These are phyloP conservation scores for Ctenodactylus gundi DNA, from an alignment of 2,113 vertebrate genomes.

Conservation along the genomic window DNA sequence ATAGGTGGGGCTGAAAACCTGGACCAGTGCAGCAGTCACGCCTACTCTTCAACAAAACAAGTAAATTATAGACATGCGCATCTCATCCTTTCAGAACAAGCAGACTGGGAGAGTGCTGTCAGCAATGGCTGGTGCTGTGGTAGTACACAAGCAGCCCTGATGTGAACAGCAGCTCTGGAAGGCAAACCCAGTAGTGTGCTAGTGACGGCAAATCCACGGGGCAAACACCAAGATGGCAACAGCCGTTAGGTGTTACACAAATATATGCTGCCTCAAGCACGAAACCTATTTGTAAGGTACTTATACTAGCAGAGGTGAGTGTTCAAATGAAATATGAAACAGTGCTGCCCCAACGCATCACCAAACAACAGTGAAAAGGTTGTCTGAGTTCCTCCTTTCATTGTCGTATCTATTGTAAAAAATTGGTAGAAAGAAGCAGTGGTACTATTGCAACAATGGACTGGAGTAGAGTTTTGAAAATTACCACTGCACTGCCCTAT, in stretches of 20 bases:
- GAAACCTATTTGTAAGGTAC: not conserved
- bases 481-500: not conserved
- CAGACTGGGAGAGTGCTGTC: not conserved
- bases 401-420: not conserved
- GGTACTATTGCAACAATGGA: not conserved
- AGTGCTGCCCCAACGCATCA: conserved; percentile 8
- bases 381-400: conserved; percentile 34
- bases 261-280: not conserved
- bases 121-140: not conserved
- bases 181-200: not conserved
- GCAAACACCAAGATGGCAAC: not conserved
- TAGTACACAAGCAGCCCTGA: not conserved
- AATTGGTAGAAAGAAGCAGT: not conserved
- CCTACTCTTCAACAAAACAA: conserved; percentile 14
- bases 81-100: not conserved
- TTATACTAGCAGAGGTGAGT: not conserved
- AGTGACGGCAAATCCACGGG: not conserved
- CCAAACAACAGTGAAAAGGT: not conserved
- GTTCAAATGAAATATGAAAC: conserved; percentile 22
- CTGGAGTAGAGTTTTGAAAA: not conserved
- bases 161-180: not conserved
- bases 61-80: not conserved
- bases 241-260: not conserved
- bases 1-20: not conserved
- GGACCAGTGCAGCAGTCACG: too few relatives aligned